Evolutionary conservation across 2,888 invertebrate species (phyloP).

Genomic region (Mesorhabditis spiculigera): DNA sequence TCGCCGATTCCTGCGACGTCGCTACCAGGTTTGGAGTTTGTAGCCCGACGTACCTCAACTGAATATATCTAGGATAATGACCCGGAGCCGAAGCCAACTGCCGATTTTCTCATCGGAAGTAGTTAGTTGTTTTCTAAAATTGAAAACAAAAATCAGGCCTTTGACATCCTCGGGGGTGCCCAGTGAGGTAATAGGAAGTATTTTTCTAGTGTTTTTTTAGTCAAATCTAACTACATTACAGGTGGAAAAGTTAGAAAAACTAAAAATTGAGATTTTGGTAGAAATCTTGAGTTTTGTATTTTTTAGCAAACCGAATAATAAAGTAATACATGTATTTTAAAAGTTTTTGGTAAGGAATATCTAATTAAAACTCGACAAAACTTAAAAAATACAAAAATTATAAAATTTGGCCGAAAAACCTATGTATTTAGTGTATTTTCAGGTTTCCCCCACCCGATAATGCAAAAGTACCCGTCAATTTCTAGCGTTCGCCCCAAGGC

Average conservation of each 20-base stretch:
- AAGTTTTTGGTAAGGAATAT: too few relatives aligned
- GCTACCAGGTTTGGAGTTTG: not conserved
- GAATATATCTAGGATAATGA: constrained; percentile 5
- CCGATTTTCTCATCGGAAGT: constrained; percentile 4
- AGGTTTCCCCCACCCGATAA: not conserved
- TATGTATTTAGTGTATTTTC: not conserved
- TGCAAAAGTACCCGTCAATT: not conserved
- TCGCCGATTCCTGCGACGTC: not conserved
- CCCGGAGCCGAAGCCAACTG: not conserved
- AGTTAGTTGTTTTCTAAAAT: not conserved
- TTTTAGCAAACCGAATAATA: too few relatives aligned
- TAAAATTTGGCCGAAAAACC: not conserved
- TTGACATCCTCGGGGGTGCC: too few relatives aligned
- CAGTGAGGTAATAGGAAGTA: not conserved
- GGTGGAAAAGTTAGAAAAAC: too few relatives aligned
- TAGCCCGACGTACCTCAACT: not conserved
- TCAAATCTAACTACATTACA: not conserved
- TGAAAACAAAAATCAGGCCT: too few relatives aligned
- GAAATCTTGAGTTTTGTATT: too few relatives aligned
- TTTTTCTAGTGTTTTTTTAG: not conserved
- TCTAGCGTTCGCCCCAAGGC: too few relatives aligned
- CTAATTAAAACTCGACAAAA: not conserved
- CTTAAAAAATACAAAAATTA: not conserved
- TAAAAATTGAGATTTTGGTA: too few relatives aligned
- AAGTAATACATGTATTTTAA: too few relatives aligned